These are phyloP conservation scores for Anthopleura xanthogrammica DNA, from an alignment of 92 coral and sea anemone genomes.

Conservation along the genomic window DNA sequence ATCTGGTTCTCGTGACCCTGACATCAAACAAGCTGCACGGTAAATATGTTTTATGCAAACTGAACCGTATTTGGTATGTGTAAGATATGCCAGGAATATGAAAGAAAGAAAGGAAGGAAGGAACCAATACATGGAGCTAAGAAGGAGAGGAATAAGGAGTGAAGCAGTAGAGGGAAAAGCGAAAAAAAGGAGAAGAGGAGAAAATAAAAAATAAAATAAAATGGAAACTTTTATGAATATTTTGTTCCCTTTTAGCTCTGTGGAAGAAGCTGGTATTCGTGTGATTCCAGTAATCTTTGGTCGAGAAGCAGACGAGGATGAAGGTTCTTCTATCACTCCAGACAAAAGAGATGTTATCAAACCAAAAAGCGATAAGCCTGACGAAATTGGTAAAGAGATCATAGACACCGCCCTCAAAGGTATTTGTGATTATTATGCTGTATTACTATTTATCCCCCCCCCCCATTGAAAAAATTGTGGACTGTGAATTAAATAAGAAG, in stretches of 20 bases:
- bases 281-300: conserved; percentile 83
- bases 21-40: conserved; percentile 27
- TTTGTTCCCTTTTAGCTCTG: conserved; percentile 12
- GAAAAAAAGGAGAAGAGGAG: too few relatives aligned
- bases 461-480: too few relatives aligned
- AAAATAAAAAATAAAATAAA: background rate
- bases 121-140: too few relatives aligned
- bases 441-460: too few relatives aligned
- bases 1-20: conserved; percentile 19
- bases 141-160: too few relatives aligned
- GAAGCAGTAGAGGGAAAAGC: too few relatives aligned
- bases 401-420: conserved; percentile 27
- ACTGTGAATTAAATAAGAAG: too few relatives aligned
- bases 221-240: background rate
- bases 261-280: conserved; percentile 61
- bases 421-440: background rate
- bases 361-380: conserved; percentile 47
- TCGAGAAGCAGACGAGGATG: conserved; percentile 46
- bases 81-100: background rate
- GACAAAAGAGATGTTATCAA: conserved; percentile 55
- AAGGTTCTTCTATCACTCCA: conserved; percentile 46
- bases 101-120: too few relatives aligned
- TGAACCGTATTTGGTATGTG: background rate
- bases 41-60: background rate
- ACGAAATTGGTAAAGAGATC: conserved; percentile 28